Percentiles rank a stretch among this genome's conserved stretches.
phyloP scores from a whole-genome alignment of 2,888 invertebrate species.

The Drosophila macrospina region DNA sequence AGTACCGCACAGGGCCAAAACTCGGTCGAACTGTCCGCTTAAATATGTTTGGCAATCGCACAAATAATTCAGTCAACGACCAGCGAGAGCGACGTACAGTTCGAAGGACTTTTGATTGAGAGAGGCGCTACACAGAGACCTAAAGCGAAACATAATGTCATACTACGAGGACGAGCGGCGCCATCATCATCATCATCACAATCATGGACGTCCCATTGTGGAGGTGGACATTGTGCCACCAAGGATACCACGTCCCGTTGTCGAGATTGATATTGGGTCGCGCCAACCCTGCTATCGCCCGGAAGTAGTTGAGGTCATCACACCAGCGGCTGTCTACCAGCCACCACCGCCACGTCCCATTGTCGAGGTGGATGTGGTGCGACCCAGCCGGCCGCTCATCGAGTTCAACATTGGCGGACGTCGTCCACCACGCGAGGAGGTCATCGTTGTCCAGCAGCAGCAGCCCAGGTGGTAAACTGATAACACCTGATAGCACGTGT shows the following conservation, averaged over 20 bases:
- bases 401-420: constrained; percentile 71
- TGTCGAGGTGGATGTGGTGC: constrained; percentile 72
- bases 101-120: constrained; percentile 9
- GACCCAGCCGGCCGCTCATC: constrained; percentile 65
- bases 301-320: constrained; percentile 61
- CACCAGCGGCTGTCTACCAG: constrained; percentile 68
- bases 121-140: constrained; percentile 16
- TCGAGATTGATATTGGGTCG: constrained; percentile 66
- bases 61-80: constrained; percentile 57
- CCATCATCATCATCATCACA: constrained; percentile 69
- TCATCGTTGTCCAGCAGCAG: constrained; percentile 63
- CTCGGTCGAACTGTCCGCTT: constrained; percentile 39
- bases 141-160: constrained; percentile 55
- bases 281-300: constrained; percentile 59
- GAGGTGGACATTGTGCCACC: constrained; percentile 79
- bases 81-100: constrained; percentile 29
- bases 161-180: constrained; percentile 71
- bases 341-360: constrained; percentile 60
- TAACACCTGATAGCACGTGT: neutral
- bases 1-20: constrained; percentile 41
- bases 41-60: constrained; percentile 60
- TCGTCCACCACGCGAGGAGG: constrained; percentile 64
- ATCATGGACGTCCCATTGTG: constrained; percentile 72
- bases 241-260: constrained; percentile 66
- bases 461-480: constrained; percentile 60